Base-by-base conservation (phyloP, 2,888 invertebrate species). In the Aethes cnicana region DNA sequence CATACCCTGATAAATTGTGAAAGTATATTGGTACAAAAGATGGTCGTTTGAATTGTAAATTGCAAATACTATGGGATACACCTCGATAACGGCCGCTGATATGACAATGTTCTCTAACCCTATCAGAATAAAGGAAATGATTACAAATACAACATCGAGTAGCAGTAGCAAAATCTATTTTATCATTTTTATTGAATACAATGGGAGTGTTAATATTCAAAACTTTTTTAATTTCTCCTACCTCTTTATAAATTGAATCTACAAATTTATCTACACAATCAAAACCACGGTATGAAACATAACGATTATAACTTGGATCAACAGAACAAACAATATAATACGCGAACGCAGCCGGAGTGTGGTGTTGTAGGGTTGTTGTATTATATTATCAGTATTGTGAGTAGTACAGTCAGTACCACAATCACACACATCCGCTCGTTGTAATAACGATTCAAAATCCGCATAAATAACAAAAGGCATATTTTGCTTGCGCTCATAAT, bases 401-500 rank as follows among this genome's bases (percentile, higher is more conserved):
- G 8, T 4, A 17, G 25, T 21, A 7, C 14, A 25, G 25, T 37
- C 32, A 12, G 9, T 1, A 18, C 1, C 21, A 25, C 14, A 36
- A 12, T 36, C 7, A n/a, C 36, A 36, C 21, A 21, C 36, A 36
- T 12, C 36, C 6, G 36, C 3, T 36, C 36, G 21, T 16, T 37
- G 11, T 16, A 54, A 37, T 20, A 54, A 11, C 16, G 16, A 41
- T 32, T n/a, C n/a, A n/a, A n/a, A n/a, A n/a, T n/a, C n/a, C n/a
- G n/a, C n/a, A n/a, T n/a, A n/a, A n/a, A n/a, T 55, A 50, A 36
- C 50, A 55, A 26, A 52, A 50, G 2, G 52, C 55, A 21, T 52
- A 47, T 55, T 33, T 53, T 55, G 52, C 36, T 30, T 43, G 4
- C 53, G 26, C 7, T 47, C 47, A 37, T 55, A 55, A 21, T 52